A percentile compares a stretch with the other conserved stretches of the same genome.
Evolutionary conservation across 1,140 invertebrate genomes (phyloP).

Genomic region (Episyrphus balteatus): DNA sequence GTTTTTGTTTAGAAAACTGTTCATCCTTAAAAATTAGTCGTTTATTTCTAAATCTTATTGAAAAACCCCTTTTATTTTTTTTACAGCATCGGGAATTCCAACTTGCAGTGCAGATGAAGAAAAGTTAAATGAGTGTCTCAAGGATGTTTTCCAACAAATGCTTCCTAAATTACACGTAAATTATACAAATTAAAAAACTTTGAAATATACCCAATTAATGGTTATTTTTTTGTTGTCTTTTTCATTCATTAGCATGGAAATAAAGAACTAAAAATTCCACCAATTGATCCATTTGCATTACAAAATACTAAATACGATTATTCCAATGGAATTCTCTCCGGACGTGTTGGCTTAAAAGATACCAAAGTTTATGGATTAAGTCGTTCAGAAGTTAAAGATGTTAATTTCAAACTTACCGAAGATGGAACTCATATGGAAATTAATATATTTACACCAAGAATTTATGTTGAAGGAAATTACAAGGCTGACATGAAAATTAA

Average conservation of each 20-base stretch:
- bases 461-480: conserved; percentile 26
- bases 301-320: conserved; percentile 21
- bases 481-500: conserved; percentile 31
- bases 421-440: conserved; percentile 17
- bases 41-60: too few relatives aligned
- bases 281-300: conserved; percentile 28
- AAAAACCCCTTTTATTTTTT: too few relatives aligned
- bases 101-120: conserved; percentile 22
- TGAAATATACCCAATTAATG: neutral
- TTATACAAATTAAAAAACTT: neutral
- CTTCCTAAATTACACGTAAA: conserved; percentile 15
- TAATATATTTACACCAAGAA: conserved; percentile 16
- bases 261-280: conserved; percentile 26
- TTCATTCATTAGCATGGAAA: conserved; percentile 16
- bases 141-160: conserved; percentile 22
- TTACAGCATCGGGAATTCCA: conserved; percentile 24
- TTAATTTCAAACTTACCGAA: conserved; percentile 21
- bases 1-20: too few relatives aligned
- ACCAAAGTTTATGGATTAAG: conserved; percentile 22
- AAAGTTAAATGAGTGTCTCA: conserved; percentile 30
- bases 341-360: conserved; percentile 22
- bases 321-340: conserved; percentile 19
- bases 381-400: conserved; percentile 20
- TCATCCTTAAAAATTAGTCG: too few relatives aligned
- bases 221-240: neutral